phyloP scores from a whole-genome alignment of 37 sponge, comb jelly and placozoan genomes.

The Chondrosia reniformis region DNA sequence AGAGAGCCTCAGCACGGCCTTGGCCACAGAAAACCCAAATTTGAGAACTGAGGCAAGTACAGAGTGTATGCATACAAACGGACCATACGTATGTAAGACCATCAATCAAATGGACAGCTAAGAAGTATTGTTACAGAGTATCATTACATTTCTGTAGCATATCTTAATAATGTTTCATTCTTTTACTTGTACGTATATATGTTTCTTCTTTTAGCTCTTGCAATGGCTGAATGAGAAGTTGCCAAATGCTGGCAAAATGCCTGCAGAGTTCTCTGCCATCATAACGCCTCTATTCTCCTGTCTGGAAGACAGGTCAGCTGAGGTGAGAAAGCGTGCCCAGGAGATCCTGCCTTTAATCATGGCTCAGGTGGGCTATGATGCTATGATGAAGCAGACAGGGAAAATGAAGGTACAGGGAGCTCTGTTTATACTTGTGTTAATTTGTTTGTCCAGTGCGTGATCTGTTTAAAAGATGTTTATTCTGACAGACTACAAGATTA shows the following conservation, averaged over 20 bases:
- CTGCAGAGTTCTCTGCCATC: slow-evolving; percentile 52
- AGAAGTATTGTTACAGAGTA: too few species aligned
- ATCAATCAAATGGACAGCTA: background rate
- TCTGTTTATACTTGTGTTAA: background rate
- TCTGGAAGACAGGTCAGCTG: slow-evolving; percentile 81
- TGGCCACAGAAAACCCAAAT: slow-evolving; percentile 83
- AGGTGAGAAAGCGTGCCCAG: slow-evolving; percentile 78
- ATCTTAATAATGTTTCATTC: too few species aligned
- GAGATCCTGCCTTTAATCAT: slow-evolving; percentile 55
- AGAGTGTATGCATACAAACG: background rate
- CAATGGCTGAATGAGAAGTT: slow-evolving; percentile 83
- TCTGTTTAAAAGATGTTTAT: too few species aligned
- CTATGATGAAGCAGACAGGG: slow-evolving; percentile 44
- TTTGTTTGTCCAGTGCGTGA: background rate
- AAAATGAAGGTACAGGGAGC: slow-evolving; percentile 38
- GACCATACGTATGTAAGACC: background rate
- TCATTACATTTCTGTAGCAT: too few species aligned
- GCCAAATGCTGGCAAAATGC: slow-evolving; percentile 43
- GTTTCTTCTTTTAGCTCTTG: slow-evolving; percentile 34
- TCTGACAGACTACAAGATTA: too few species aligned
- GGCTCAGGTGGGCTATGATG: slow-evolving; percentile 67
- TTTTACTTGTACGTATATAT: background rate
- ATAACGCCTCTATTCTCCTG: slow-evolving; percentile 51
- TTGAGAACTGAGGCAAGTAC: slow-evolving; percentile 64
- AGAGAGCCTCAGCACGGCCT: slow-evolving; percentile 59